Evolutionary conservation across 2,797 vertebrate species (phyloP).

Genomic region (Melanotaenia nigrans): DNA sequence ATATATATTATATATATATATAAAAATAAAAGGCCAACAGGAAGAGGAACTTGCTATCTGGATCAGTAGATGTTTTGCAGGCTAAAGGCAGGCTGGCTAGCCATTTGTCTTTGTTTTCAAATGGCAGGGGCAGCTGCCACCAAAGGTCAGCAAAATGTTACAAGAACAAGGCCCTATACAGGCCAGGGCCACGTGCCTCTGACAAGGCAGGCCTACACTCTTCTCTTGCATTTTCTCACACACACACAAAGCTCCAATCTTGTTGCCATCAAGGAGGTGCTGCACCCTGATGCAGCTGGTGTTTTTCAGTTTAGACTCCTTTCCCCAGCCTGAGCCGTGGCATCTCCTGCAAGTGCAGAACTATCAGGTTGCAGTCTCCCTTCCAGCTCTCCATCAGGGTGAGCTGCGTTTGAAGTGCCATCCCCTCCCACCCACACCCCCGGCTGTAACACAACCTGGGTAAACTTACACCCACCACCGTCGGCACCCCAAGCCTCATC

Average conservation of each 20-base stretch:
- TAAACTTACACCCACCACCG: constrained; percentile 71
- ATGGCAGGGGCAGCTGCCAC: constrained; percentile 73
- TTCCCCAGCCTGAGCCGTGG: background rate
- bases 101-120: constrained; percentile 78
- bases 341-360: constrained; percentile 8
- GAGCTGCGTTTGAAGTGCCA: constrained; percentile 68
- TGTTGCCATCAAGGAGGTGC: constrained; percentile 19
- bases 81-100: constrained; percentile 29
- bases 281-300: constrained; percentile 27
- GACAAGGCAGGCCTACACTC: constrained; percentile 42
- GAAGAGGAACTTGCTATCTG: constrained; percentile 40
- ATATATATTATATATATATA: background rate
- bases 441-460: constrained; percentile 69
- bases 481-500: constrained; percentile 16
- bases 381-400: constrained; percentile 33
- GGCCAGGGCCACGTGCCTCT: constrained; percentile 31
- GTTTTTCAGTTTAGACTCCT: constrained; percentile 11
- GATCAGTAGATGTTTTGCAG: constrained; percentile 29
- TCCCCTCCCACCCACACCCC: constrained; percentile 48
- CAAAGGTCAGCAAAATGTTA: constrained; percentile 81
- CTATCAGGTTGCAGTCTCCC: constrained; percentile 54
- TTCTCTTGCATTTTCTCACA: constrained; percentile 19
- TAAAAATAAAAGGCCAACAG: constrained; percentile 63
- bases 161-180: constrained; percentile 71
- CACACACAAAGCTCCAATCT: constrained; percentile 19